Percentiles rank a stretch among this genome's conserved stretches.
Evolutionary conservation across 2,797 vertebrate genomes (phyloP).

Genomic region (Sebastes hubbsi): DNA sequence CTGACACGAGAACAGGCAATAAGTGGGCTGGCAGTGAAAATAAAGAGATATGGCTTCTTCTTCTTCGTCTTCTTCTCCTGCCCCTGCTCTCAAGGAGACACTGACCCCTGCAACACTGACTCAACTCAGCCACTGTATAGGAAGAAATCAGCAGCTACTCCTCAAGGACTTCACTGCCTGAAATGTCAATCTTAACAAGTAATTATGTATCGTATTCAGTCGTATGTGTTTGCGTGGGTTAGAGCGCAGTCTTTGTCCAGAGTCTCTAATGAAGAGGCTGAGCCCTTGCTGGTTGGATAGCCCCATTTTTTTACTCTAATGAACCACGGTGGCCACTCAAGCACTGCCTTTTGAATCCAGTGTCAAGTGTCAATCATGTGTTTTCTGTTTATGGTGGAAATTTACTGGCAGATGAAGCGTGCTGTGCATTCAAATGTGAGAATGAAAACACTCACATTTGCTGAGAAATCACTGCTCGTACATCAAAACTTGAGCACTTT

Average conservation of each 20-base stretch:
- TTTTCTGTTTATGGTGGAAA: not conserved
- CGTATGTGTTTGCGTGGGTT: not conserved
- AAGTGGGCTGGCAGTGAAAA: constrained; percentile 20
- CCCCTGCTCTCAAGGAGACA: constrained; percentile 30
- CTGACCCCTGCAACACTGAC: constrained; percentile 16
- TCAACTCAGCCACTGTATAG: not conserved
- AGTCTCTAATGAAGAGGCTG: not conserved
- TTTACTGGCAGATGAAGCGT: not conserved
- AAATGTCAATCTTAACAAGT: not conserved
- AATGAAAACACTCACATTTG: not conserved
- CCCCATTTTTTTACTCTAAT: not conserved
- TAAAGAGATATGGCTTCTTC: constrained; percentile 28
- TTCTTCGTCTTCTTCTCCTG: constrained; percentile 17
- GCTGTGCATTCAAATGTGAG: constrained; percentile 1
- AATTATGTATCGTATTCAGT: not conserved
- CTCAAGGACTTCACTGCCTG: not conserved
- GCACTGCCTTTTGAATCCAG: not conserved
- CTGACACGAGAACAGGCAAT: constrained; percentile 16
- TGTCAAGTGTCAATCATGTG: constrained; percentile 16
- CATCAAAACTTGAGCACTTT: not conserved
- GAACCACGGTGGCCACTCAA: constrained; percentile 19
- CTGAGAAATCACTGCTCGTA: not conserved
- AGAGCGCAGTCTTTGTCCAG: not conserved
- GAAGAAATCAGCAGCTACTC: not conserved
- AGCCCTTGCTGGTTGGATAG: not conserved